Percentiles rank a stretch among this genome's conserved stretches.
phyloP scores from a whole-genome alignment of 2,113 vertebrate genomes.

The Silurus asotus region DNA sequence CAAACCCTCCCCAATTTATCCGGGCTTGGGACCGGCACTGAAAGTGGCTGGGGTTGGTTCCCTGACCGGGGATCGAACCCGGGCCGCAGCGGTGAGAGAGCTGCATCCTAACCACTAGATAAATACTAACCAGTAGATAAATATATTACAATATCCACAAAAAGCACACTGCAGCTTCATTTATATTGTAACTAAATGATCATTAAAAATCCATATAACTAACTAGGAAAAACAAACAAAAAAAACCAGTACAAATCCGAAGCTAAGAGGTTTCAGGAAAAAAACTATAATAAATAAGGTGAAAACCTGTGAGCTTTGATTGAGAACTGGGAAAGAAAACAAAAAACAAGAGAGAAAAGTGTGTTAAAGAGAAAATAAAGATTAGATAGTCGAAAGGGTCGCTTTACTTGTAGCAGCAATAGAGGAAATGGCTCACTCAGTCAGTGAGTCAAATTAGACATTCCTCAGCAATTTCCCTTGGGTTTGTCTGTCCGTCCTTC shows the following conservation, averaged over 20 bases:
- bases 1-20: no score
- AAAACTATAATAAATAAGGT: not conserved
- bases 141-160: not conserved
- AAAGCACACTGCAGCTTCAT: not conserved
- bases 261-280: not conserved
- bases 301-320: not conserved
- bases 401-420: not conserved
- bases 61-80: no score
- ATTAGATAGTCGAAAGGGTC: not conserved
- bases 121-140: no score
- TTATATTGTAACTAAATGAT: not conserved
- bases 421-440: constrained; percentile 3
- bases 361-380: not conserved
- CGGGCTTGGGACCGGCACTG: no score
- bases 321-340: not conserved
- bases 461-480: not conserved
- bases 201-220: not conserved
- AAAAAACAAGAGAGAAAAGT: not conserved
- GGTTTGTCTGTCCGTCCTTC: not conserved
- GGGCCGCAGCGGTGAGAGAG: no score
- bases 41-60: no score
- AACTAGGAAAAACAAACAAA: not conserved
- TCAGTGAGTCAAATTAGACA: not conserved
- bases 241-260: not conserved
- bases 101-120: no score